A percentile compares a stretch with the other conserved stretches of the same genome.
Conservation (phyloP, 2,888 invertebrate species). For the Rutpela maculata region DNA sequence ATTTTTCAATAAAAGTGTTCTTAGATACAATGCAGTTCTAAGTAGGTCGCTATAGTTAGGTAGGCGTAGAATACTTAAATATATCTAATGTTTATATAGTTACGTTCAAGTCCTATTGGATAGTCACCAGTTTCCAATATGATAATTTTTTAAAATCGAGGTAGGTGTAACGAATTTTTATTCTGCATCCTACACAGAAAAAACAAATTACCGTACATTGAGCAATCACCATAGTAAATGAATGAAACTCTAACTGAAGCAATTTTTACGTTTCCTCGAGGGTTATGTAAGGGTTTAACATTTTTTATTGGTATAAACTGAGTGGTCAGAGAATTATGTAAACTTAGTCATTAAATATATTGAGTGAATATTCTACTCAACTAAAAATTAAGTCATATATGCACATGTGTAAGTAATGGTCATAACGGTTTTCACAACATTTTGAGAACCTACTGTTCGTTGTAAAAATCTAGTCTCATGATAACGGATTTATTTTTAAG, state of each 20-base stretch:
- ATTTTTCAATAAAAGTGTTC: not conserved
- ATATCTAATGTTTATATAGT: constrained; percentile 27
- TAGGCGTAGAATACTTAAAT: constrained; percentile 51
- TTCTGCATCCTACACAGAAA: constrained; percentile 42
- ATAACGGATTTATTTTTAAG: too few relatives aligned
- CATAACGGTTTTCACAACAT: too few relatives aligned
- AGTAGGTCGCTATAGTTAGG: constrained; percentile 43
- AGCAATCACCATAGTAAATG: constrained; percentile 21
- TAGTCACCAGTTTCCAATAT: constrained; percentile 35
- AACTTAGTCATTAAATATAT: too few relatives aligned
- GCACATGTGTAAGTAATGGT: too few relatives aligned
- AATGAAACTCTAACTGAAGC: not conserved
- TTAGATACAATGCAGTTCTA: constrained; percentile 44
- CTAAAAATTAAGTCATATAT: too few relatives aligned
- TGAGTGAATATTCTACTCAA: too few relatives aligned
- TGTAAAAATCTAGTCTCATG: too few relatives aligned
- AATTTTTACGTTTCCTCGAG: not conserved
- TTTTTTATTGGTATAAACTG: too few relatives aligned
- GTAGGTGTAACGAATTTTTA: constrained; percentile 46
- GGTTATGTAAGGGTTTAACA: constrained; percentile 1
- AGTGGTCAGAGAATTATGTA: too few relatives aligned
- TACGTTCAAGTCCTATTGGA: constrained; percentile 22
- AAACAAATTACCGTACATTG: constrained; percentile 16
- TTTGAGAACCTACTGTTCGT: too few relatives aligned
- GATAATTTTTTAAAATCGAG: constrained; percentile 43